These are phyloP conservation scores for Chaenodraco wilsoni DNA, from an alignment of 2,797 vertebrate species.

Conservation along the genomic window DNA sequence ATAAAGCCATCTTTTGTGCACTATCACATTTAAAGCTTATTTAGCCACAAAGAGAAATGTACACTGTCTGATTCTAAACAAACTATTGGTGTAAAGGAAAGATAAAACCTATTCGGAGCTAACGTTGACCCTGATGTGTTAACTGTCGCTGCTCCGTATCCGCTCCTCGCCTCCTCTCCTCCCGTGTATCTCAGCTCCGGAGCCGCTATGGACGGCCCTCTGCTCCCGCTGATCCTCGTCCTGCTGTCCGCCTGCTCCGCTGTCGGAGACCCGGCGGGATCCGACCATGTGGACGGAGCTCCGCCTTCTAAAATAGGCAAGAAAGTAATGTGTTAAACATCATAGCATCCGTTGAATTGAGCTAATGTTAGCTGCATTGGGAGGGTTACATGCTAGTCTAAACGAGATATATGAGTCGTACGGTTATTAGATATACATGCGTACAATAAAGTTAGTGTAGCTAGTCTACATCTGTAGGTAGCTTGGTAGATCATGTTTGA, in stretches of 20 bases:
- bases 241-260: constrained; percentile 44
- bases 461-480: not conserved
- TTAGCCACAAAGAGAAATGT: not conserved
- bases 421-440: not conserved
- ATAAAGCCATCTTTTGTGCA: not conserved
- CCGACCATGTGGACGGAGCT: constrained; percentile 75
- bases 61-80: rapidly evolving
- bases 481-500: not conserved
- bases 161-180: not conserved
- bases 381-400: not conserved
- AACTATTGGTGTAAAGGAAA: not conserved
- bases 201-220: constrained; percentile 53
- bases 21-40: not conserved
- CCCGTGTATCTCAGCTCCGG: not conserved
- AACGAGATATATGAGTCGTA: not conserved
- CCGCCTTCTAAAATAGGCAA: constrained; percentile 85
- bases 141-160: not conserved
- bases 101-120: not conserved
- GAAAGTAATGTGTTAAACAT: not conserved
- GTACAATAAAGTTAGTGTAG: not conserved
- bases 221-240: constrained; percentile 44
- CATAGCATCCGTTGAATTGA: too few relatives aligned
- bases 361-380: constrained; percentile 33
- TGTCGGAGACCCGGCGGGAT: constrained; percentile 61
- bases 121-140: not conserved